These are phyloP conservation scores for Percina caprodes DNA, from an alignment of 2,113 vertebrate species.

Conservation along the genomic window DNA sequence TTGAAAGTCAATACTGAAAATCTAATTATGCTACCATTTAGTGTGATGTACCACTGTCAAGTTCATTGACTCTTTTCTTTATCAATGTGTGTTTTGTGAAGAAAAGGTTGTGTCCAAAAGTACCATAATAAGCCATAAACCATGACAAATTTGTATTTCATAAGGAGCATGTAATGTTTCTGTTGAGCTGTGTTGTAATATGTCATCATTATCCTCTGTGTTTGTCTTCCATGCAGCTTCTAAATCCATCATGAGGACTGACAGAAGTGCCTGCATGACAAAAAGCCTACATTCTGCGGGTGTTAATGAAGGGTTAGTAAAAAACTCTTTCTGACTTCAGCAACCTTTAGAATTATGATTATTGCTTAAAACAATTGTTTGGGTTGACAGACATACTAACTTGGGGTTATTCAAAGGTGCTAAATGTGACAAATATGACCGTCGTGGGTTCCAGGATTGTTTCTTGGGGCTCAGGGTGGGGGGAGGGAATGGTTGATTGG, in stretches of 20 bases:
- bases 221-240: slow-evolving; percentile 82
- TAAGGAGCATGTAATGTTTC: background rate
- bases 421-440: slow-evolving; percentile 1
- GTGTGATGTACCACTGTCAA: background rate
- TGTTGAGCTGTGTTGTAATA: slow-evolving; percentile 10
- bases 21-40: background rate
- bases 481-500: background rate
- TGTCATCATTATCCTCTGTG: slow-evolving; percentile 26
- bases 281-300: slow-evolving; percentile 90
- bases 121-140: background rate
- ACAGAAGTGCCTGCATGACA: slow-evolving; percentile 84
- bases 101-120: background rate
- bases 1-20: background rate
- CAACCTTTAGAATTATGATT: slow-evolving; percentile 44
- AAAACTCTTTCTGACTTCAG: slow-evolving; percentile 32
- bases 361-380: slow-evolving; percentile 17
- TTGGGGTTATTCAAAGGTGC: slow-evolving; percentile 28
- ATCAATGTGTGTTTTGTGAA: slow-evolving; percentile 2
- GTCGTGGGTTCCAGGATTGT: background rate
- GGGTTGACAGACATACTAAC: slow-evolving; percentile 14
- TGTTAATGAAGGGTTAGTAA: slow-evolving; percentile 93
- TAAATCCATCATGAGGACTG: slow-evolving; percentile 91
- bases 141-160: background rate
- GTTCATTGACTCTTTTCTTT: background rate
- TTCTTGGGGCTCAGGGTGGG: background rate